Base-by-base conservation (phyloP, 2,113 vertebrate species). In the Setophaga petechia region DNA sequence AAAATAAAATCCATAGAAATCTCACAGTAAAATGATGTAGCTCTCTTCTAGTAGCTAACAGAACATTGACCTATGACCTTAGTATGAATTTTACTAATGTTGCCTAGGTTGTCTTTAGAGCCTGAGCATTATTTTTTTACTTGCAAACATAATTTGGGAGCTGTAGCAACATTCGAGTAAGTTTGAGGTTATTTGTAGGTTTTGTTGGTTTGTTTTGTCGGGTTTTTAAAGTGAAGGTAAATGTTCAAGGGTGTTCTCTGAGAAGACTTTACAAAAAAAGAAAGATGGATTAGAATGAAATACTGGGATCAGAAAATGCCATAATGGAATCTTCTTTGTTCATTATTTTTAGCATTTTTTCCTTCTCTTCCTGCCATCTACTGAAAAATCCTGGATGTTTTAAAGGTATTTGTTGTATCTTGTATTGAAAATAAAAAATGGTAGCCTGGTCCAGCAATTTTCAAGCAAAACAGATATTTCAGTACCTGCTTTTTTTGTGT, bases 11-110 rank as follows among this genome's bases (percentile, higher is more conserved):
- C 28, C 10, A 11, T 17, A 65, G 6, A 49, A 72, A 84, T 27
- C 30, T 93, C 57, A 6, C 35, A 54, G 15, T n/a, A 91, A 62
- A 91, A 86, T 37, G 52, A 10, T 59, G 37, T 51, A 35, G 62
- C 12, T 65, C 3, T 90, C 61, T 23, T 86, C 23, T 57, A 61
- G 46, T 47, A 17, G 30, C 9, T 75, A 86, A 69, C 41, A 74
- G 30, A 90, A 93, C 7, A 61, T 61, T 69, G 57, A 90, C 81
- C 52, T 72, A 15, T 78, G 55, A 27, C 30, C 83, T 89, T 73
- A 16, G 18, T 79, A 55, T 61, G 52, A 78, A 51, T 75, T 90
- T 88, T 81, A 61, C 16, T 67, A 74, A 77, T 49, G 15, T 82
- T 94, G 28, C 61, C 18, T 73, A 65, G 83, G 11, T 67, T 78